Evolutionary conservation across 2,113 vertebrate genomes (phyloP), one percentile per base, ranked within the genome.

Genomic region (Austrofundulus limnaeus): DNA sequence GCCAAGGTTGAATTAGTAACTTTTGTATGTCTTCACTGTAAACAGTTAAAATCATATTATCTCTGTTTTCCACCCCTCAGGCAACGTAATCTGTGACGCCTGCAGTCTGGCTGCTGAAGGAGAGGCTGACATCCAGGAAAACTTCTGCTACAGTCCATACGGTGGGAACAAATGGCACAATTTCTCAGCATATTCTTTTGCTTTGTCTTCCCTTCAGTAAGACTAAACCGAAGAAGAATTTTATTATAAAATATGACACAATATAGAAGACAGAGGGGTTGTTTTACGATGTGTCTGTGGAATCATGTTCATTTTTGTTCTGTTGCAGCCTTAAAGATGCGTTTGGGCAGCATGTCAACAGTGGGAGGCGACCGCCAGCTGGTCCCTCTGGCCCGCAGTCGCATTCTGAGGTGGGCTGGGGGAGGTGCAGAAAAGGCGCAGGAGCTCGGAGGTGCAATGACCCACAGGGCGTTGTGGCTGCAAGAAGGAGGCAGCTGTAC

Each of bases 261-360:
- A 10, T 0, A 50, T 66, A 23, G 56, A 6, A 61, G 28, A 54
- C 7, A 50, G 23, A 23, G 11, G 28, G n/a, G 20, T 6, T 62
- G 38, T 37, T 77, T 81, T 75, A 73, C 51, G 43, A 42, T 46
- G 69, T 72, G 63, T 57, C n/a, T 64, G 11, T 78, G 67, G 20
- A 54, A 5, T 28, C 34, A 49, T 49, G 14, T 56, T 57, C 15
- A 60, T 38, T 50, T 14, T 42, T 45, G 83, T 14, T 85, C 47
- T 49, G 21, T 77, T 5, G 1, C 78, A 94, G 93, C 88, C 2
- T 80, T 94, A 69, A 92, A 92, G 65, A 89, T 93, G 77, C 92
- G 82, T 68, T 71, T 93, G 60, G 83, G 83, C 57, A 91, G 88
- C 7, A 67, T 84, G 46, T 78, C 89, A 1, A 70, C 72, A 14